These are phyloP conservation scores for Callospermophilus lateralis DNA, from an alignment of 2,113 vertebrate genomes.

Conservation along the genomic window DNA sequence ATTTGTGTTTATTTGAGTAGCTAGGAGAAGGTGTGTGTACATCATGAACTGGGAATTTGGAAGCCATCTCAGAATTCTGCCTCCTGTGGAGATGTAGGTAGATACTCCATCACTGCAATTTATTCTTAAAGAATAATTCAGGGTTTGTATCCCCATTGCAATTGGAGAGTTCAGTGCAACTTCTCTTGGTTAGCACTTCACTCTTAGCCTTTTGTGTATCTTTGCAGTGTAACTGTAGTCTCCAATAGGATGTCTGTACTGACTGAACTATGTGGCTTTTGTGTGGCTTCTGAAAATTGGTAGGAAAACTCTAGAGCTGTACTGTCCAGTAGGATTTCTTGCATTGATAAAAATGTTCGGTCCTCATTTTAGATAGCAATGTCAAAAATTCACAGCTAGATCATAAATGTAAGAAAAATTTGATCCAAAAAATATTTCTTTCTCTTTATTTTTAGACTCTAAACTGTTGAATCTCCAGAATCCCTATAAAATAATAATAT, in stretches of 20 bases:
- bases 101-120: neutral
- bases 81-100: neutral
- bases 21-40: neutral
- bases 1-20: neutral
- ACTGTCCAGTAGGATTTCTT: neutral
- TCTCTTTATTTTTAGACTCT: neutral
- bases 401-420: neutral
- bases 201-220: neutral
- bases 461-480: neutral
- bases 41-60: neutral
- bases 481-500: constrained; percentile 11
- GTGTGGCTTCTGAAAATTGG: constrained; percentile 28
- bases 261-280: neutral
- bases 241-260: neutral
- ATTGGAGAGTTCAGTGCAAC: neutral
- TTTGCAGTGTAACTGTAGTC: neutral
- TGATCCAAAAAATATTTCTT: neutral
- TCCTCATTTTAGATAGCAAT: constrained; percentile 14
- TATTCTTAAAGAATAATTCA: neutral
- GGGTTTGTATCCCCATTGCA: neutral
- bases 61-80: neutral
- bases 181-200: neutral
- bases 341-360: neutral
- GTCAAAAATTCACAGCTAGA: constrained; percentile 11
- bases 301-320: neutral